phyloP scores from a whole-genome alignment of 1,140 invertebrate genomes.

The Mizuhopecten yessoensis region DNA sequence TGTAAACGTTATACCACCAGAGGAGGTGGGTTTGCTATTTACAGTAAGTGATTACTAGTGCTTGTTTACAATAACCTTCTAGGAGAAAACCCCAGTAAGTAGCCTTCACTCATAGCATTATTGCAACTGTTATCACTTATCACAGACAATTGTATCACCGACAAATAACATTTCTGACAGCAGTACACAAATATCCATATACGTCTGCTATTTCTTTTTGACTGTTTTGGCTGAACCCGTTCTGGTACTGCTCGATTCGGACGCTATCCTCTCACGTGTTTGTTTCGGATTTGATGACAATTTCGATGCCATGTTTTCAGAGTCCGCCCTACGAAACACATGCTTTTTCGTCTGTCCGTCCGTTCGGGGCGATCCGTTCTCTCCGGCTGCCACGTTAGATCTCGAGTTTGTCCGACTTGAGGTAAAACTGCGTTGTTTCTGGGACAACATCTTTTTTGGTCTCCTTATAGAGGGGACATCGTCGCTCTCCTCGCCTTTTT shows the following conservation, averaged over 20 bases:
- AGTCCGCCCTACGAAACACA: not conserved
- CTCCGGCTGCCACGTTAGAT: not conserved
- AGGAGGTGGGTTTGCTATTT: too few species aligned
- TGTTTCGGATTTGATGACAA: not conserved
- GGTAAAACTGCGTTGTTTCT: slow-evolving; percentile 16
- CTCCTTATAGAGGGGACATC: not conserved
- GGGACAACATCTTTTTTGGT: not conserved
- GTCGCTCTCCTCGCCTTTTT: not conserved
- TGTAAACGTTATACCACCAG: too few species aligned
- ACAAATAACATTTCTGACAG: too few species aligned
- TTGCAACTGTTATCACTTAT: not conserved
- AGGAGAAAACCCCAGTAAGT: not conserved
- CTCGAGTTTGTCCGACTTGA: not conserved
- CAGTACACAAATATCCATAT: too few species aligned
- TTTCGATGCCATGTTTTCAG: not conserved
- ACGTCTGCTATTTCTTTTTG: slow-evolving; percentile 21
- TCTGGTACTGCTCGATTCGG: not conserved
- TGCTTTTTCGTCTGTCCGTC: not conserved
- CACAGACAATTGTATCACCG: not conserved
- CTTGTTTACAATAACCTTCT: too few species aligned
- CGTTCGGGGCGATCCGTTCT: not conserved
- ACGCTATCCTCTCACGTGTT: not conserved
- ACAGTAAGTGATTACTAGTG: too few species aligned
- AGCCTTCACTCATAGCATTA: not conserved
- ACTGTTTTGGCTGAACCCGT: not conserved